Conservation (phyloP, 2,797 vertebrate genomes). For the Tokudaia muenninki region DNA sequence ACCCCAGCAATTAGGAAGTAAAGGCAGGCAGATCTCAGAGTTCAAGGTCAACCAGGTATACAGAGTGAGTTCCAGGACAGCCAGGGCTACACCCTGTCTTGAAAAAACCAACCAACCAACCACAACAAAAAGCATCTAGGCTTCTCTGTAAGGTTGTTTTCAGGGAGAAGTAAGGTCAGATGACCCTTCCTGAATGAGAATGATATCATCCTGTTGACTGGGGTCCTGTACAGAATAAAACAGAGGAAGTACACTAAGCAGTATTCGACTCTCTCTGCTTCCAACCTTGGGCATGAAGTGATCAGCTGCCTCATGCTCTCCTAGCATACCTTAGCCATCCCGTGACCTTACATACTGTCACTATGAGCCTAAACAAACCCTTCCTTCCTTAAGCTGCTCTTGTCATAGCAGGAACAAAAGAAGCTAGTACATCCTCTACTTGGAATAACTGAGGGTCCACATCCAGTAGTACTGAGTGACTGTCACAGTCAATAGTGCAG, state of each 20-base stretch:
- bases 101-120: neutral
- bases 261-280: neutral
- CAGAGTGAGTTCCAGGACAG: neutral
- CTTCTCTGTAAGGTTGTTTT: neutral
- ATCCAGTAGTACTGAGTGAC: neutral
- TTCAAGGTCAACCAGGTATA: neutral
- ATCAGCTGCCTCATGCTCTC: neutral
- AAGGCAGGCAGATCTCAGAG: neutral
- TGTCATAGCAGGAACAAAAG: neutral
- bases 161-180: neutral
- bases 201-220: neutral
- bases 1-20: neutral
- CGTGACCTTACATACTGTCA: neutral
- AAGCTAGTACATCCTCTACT: neutral
- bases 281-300: too few relatives aligned
- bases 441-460: neutral
- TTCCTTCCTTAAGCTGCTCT: neutral
- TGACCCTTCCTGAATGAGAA: too few relatives aligned
- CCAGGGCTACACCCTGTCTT: neutral
- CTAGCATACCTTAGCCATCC: neutral
- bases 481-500: neutral
- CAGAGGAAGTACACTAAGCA: too few relatives aligned
- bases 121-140: neutral
- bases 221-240: neutral
- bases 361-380: neutral